Evolutionary conservation across 2,888 invertebrate genomes (phyloP).

Genomic region (Gasteruption jaculator): DNA sequence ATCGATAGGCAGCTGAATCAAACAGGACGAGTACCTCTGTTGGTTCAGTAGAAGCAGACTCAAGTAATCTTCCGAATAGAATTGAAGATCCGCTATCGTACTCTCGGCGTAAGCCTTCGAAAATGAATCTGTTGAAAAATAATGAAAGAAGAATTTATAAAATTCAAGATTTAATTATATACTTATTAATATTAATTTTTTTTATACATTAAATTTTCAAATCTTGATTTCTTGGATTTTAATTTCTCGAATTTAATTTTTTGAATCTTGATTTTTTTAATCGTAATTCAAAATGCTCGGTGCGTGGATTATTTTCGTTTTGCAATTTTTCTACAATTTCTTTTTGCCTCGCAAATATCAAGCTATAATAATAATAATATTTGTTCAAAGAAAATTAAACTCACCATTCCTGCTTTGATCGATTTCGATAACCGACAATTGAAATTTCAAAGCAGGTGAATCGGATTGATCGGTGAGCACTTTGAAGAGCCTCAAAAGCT

Average conservation of each 20-base stretch:
- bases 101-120: conserved; percentile 31
- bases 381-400: conserved; percentile 7
- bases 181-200: conserved; percentile 5
- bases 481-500: conserved; percentile 38
- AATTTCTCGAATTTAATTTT: too few species aligned
- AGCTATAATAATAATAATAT: conserved; percentile 4
- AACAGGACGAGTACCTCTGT: conserved; percentile 36
- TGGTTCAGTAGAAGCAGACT: conserved; percentile 59
- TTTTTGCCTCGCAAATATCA: too few species aligned
- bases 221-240: too few species aligned
- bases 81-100: conserved; percentile 66
- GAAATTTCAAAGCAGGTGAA: conserved; percentile 28
- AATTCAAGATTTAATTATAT: too few species aligned
- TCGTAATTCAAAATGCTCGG: too few species aligned
- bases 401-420: conserved; percentile 22
- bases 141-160: conserved; percentile 16
- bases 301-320: too few species aligned
- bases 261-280: too few species aligned
- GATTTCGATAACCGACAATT: conserved; percentile 31
- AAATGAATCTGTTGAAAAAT: conserved; percentile 27
- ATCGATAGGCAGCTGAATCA: conserved; percentile 39
- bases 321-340: too few species aligned
- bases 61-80: conserved; percentile 68
- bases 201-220: conserved; percentile 2
- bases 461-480: conserved; percentile 17